phyloP scores from a whole-genome alignment of 2,888 invertebrate species.

The Nasonovia ribisnigri region DNA sequence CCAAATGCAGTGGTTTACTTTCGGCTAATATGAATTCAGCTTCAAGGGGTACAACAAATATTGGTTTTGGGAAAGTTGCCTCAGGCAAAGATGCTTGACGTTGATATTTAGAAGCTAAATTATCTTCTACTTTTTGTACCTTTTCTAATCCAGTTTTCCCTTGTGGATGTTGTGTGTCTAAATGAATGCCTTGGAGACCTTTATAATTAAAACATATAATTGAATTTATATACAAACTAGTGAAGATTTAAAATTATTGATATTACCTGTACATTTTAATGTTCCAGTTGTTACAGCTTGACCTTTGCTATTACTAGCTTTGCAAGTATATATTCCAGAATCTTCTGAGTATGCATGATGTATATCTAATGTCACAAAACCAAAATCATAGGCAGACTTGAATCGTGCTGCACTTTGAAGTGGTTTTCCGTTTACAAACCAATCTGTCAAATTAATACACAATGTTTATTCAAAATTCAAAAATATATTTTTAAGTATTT shows the following conservation, averaged over 20 bases:
- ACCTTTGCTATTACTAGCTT: constrained; percentile 89
- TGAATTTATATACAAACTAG: neutral
- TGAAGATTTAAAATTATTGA: neutral
- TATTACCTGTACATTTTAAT: constrained; percentile 83
- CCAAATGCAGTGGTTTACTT: constrained; percentile 88
- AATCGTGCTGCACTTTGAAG: constrained; percentile 90
- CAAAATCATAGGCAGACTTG: constrained; percentile 95
- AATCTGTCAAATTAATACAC: constrained; percentile 74
- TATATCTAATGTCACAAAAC: constrained; percentile 92
- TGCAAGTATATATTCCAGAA: constrained; percentile 91
- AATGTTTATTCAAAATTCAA: neutral
- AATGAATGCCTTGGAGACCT: constrained; percentile 76
- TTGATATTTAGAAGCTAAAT: constrained; percentile 79
- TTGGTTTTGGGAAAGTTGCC: constrained; percentile 84
- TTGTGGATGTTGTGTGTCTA: constrained; percentile 95
- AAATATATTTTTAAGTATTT: neutral
- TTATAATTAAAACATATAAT: neutral
- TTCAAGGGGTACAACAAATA: constrained; percentile 86
- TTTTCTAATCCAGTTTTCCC: constrained; percentile 90
- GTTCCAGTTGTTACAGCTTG: constrained; percentile 92
- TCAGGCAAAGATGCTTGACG: constrained; percentile 81
- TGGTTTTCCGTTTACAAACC: constrained; percentile 94
- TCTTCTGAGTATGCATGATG: constrained; percentile 90
- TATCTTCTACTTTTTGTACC: constrained; percentile 90
- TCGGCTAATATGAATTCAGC: constrained; percentile 86